A percentile compares a stretch with the other conserved stretches of the same genome.
phyloP scores from a whole-genome alignment of 1,140 invertebrate species.

The Polypedilum vanderplanki region DNA sequence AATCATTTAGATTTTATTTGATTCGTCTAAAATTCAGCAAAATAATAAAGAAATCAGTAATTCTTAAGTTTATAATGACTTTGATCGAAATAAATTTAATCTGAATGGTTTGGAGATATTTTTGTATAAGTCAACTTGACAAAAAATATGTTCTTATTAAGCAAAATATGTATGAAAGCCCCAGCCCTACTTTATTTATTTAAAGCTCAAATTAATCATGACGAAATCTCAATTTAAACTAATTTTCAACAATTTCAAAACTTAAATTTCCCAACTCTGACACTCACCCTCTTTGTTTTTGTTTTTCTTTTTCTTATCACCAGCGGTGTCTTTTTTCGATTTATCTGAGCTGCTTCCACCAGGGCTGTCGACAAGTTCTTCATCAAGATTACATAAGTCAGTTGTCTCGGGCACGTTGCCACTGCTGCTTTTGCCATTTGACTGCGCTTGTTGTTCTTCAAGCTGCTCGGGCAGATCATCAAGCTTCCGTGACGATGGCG shows the following conservation, averaged over 20 bases:
- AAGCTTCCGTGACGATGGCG: neutral
- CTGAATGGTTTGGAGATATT: no score
- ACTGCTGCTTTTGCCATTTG: neutral
- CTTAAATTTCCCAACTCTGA: neutral
- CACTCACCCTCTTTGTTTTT: constrained; percentile 43
- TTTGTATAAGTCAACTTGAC: no score
- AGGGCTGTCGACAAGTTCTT: constrained; percentile 1
- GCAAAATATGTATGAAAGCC: no score
- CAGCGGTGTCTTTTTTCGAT: constrained; percentile 41
- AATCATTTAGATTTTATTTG: no score
- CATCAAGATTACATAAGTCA: constrained; percentile 14
- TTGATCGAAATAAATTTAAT: no score
- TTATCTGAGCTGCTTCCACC: constrained; percentile 37
- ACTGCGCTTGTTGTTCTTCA: neutral
- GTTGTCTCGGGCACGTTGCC: neutral
- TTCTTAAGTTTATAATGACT: no score
- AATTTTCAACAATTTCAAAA: neutral
- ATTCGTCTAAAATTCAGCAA: no score
- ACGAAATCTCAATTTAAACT: neutral
- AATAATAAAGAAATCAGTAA: no score
- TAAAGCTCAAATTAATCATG: no score
- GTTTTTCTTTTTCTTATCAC: constrained; percentile 41
- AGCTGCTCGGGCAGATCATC: neutral
- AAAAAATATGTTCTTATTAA: no score
- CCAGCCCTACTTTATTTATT: no score